A percentile compares a stretch with the other conserved stretches of the same genome.
These are phyloP conservation scores for Hippoglossus hippoglossus DNA, from an alignment of 2,797 vertebrate genomes.

Conservation along the genomic window DNA sequence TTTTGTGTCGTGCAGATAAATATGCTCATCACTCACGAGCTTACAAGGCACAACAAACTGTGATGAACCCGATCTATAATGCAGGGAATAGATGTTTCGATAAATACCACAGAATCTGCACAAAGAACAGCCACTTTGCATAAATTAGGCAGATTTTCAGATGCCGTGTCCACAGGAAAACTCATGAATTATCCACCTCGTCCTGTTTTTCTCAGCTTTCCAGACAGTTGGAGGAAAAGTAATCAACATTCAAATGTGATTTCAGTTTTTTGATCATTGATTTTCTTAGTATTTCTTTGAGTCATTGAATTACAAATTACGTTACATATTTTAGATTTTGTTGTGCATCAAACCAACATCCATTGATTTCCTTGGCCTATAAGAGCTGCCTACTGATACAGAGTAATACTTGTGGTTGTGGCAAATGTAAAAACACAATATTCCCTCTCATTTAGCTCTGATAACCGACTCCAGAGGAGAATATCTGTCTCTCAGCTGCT, in stretches of 20 bases:
- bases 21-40: not conserved
- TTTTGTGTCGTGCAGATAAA: constrained; percentile 13
- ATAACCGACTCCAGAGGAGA: not conserved
- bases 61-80: not conserved
- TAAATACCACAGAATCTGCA: not conserved
- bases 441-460: not conserved
- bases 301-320: not conserved
- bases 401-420: not conserved
- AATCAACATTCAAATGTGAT: not conserved
- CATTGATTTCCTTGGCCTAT: not conserved
- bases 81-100: not conserved
- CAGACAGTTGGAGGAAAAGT: not conserved
- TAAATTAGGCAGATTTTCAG: not conserved
- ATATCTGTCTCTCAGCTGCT: not conserved
- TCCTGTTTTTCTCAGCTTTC: not conserved
- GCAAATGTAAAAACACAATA: not conserved
- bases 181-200: not conserved
- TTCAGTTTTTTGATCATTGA: not conserved
- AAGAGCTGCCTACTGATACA: not conserved
- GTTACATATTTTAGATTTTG: not conserved
- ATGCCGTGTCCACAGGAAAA: not conserved
- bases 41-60: not conserved
- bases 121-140: not conserved
- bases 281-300: not conserved
- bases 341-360: not conserved